Conservation (phyloP, 1,140 invertebrate genomes). For the Brachionus manjavacas region DNA sequence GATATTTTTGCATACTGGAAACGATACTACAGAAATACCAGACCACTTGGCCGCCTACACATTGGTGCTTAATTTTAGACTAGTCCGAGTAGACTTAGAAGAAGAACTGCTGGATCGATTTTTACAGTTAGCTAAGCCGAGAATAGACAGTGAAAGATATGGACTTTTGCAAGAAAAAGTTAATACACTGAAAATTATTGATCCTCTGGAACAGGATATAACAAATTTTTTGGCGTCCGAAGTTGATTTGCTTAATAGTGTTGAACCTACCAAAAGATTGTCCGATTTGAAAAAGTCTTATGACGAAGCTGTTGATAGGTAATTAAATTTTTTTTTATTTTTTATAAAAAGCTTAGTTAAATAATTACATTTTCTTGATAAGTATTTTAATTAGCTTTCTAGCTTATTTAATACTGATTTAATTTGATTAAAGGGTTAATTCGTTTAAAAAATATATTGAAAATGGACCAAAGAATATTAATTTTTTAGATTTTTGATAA, state of each 20-base stretch:
- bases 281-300: slow-evolving; percentile 55
- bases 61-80: slow-evolving; percentile 53
- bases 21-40: slow-evolving; percentile 52
- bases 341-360: too few species aligned
- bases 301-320: slow-evolving; percentile 57
- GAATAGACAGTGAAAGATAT: slow-evolving; percentile 52
- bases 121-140: slow-evolving; percentile 53
- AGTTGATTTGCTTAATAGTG: slow-evolving; percentile 52
- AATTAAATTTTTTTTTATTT: background rate
- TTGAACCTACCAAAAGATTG: slow-evolving; percentile 52
- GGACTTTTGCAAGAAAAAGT: slow-evolving; percentile 52
- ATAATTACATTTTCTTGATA: too few species aligned
- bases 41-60: slow-evolving; percentile 51
- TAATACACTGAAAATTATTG: slow-evolving; percentile 50
- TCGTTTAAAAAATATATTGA: too few species aligned
- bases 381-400: too few species aligned
- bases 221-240: slow-evolving; percentile 51
- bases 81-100: slow-evolving; percentile 49
- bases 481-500: too few species aligned
- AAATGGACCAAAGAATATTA: too few species aligned
- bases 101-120: slow-evolving; percentile 54
- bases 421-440: too few species aligned
- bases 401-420: too few species aligned
- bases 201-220: slow-evolving; percentile 52
- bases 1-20: slow-evolving; percentile 54